Conservation (phyloP, 2,888 invertebrate species). For the Latrodectus elegans region DNA sequence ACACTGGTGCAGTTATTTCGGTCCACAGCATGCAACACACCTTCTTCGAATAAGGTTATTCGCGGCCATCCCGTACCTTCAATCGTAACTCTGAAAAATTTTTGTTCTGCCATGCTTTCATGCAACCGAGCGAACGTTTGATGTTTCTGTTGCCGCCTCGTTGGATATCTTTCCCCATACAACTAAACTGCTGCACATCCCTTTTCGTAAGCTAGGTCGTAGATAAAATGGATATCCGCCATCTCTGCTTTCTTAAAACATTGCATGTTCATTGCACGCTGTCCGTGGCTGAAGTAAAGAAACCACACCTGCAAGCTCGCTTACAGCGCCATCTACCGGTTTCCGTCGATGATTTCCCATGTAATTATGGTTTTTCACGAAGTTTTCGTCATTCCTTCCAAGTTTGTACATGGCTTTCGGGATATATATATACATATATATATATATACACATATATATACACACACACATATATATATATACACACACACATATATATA, state of each 20-base stretch:
- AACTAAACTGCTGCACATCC: not conserved
- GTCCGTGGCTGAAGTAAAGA: not conserved
- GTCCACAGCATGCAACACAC: slow-evolving; percentile 7
- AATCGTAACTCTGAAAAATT: slow-evolving; percentile 5
- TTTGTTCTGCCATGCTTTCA: slow-evolving; percentile 1
- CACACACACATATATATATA: too few species aligned
- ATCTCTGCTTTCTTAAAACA: not conserved
- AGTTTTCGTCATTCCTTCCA: not conserved
- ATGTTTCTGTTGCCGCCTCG: slow-evolving; percentile 5
- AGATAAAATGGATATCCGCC: slow-evolving; percentile 1
- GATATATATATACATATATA: not conserved
- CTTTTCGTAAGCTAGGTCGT: not conserved
- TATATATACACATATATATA: too few species aligned
- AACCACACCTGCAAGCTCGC: not conserved
- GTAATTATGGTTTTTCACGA: not conserved
- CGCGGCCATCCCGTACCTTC: not conserved
- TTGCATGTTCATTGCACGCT: not conserved
- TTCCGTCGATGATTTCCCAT: not conserved
- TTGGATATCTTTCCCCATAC: slow-evolving; percentile 18
- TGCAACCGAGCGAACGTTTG: not conserved
- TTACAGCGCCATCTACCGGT: not conserved
- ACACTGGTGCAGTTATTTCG: slow-evolving; percentile 2
- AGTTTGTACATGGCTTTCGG: not conserved
- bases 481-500: too few species aligned
- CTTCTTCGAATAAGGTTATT: slow-evolving; percentile 4